Evolutionary conservation across 2,797 vertebrate species (phyloP), one percentile per base, ranked within the genome.

Genomic region (Hemibagrus guttatus): DNA sequence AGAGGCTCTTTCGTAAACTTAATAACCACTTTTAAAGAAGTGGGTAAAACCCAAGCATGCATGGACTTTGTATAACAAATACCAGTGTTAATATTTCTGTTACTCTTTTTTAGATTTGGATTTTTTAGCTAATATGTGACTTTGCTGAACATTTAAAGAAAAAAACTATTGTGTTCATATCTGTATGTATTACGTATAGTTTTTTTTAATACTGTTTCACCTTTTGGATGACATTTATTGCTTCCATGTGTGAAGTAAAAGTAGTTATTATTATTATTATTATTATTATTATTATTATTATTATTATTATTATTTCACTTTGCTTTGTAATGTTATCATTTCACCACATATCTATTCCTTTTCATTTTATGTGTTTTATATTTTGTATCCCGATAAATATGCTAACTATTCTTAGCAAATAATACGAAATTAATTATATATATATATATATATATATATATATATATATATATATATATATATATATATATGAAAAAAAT

Each of bases 1-100:
- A n/a, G 39, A 71, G 54, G 19, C 26, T 75, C 63, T 89, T 74
- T 83, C 52, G 11, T 68, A 52, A 52, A 52, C 84, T n/a, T 21
- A 84, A 86, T 81, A 83, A 71, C 81, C 78, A 90, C 88, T 78
- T 89, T 85, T 9, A 76, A 58, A 46, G 19, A 88, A 87, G 84
- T 90, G 75, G 61, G 68, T 75, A 61, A 84, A 71, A 56, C 81
- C 66, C 81, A 86, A 61, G 64, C 72, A 46, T 61, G 87, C 84
- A 42, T 87, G 74, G 52, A 83, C 79, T 74, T n/a, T 0, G 54
- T 9, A 69, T 83, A 46, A 46, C 5, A 46, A 46, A 46, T 19
- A 31, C 3, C 52, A 76, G 8, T 31, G 74, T 56, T 56, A 39
- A 16, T 35, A 26, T 46, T 63, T 61, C 26, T 31, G 13, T 19